A percentile compares a stretch with the other conserved stretches of the same genome.
Evolutionary conservation across 2,888 invertebrate genomes (phyloP).

Genomic region (Amphipoea lucens): DNA sequence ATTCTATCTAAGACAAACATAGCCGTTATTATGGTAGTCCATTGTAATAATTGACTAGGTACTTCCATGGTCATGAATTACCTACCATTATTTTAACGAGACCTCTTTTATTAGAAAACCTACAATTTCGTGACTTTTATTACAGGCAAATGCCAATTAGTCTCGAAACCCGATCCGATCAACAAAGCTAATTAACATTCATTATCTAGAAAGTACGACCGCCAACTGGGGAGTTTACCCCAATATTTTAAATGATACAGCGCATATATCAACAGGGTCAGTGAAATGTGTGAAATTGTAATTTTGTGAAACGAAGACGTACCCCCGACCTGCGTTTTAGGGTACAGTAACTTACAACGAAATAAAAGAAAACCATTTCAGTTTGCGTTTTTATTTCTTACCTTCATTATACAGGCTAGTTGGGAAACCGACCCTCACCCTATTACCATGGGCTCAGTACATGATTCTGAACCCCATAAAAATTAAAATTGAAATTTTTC

Average conservation of each 20-base stretch:
- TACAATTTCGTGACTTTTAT: conserved; percentile 50
- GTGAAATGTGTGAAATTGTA: conserved; percentile 73
- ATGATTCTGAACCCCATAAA: too few species aligned
- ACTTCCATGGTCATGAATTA: conserved; percentile 6
- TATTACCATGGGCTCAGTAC: too few species aligned
- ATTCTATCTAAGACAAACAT: not conserved
- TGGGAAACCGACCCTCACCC: too few species aligned
- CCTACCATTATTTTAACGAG: conserved; percentile 32
- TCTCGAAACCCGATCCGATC: conserved; percentile 46
- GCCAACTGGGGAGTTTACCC: conserved; percentile 47
- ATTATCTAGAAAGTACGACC: conserved; percentile 40
- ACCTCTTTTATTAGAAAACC: conserved; percentile 36
- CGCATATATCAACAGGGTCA: conserved; percentile 70
- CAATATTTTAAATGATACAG: conserved; percentile 71
- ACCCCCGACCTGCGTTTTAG: conserved; percentile 32
- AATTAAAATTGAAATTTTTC: too few species aligned
- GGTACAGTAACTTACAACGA: not conserved
- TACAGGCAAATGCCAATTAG: conserved; percentile 47
- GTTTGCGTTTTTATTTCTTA: not conserved
- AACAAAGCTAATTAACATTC: conserved; percentile 47
- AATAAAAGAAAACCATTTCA: conserved; percentile 4
- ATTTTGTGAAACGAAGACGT: conserved; percentile 62
- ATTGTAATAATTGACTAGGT: not conserved
- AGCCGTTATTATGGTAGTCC: not conserved
- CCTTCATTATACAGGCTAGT: too few species aligned